Conservation (phyloP, 1,140 invertebrate genomes). For the Tetramorium alpestre region DNA sequence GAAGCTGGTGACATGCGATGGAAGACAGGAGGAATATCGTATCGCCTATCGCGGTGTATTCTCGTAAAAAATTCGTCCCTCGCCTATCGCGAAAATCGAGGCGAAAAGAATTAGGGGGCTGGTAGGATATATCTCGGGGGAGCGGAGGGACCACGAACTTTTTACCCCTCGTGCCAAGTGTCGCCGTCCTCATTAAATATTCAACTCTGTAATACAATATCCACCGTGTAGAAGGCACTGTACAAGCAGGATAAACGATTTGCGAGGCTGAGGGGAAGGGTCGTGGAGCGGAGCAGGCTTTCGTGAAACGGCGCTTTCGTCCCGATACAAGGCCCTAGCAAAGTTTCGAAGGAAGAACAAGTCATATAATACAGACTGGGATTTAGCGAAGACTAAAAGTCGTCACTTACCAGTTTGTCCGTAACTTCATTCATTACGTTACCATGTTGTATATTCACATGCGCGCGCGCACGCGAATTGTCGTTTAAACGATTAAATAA, state of each 20-base stretch:
- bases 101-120: conserved; percentile 72
- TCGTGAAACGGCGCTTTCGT: conserved; percentile 46
- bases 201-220: conserved; percentile 85
- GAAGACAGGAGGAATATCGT: conserved; percentile 67
- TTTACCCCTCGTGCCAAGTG: conserved; percentile 77
- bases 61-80: conserved; percentile 58
- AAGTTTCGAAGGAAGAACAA: conserved; percentile 47
- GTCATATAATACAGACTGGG: conserved; percentile 16
- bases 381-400: conserved; percentile 24
- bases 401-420: background rate
- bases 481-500: background rate
- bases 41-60: conserved; percentile 57
- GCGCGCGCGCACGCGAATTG: background rate
- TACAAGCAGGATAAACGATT: conserved; percentile 76
- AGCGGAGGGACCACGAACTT: conserved; percentile 71
- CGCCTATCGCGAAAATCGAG: conserved; percentile 74
- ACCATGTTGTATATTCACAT: background rate
- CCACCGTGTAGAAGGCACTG: conserved; percentile 73
- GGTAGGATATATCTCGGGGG: conserved; percentile 63
- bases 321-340: conserved; percentile 19
- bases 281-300: conserved; percentile 12
- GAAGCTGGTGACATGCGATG: conserved; percentile 62
- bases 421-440: background rate
- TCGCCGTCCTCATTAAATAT: conserved; percentile 84
- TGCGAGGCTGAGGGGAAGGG: conserved; percentile 53